Conservation (phyloP, 2,113 vertebrate species). For the Castor canadensis region DNA sequence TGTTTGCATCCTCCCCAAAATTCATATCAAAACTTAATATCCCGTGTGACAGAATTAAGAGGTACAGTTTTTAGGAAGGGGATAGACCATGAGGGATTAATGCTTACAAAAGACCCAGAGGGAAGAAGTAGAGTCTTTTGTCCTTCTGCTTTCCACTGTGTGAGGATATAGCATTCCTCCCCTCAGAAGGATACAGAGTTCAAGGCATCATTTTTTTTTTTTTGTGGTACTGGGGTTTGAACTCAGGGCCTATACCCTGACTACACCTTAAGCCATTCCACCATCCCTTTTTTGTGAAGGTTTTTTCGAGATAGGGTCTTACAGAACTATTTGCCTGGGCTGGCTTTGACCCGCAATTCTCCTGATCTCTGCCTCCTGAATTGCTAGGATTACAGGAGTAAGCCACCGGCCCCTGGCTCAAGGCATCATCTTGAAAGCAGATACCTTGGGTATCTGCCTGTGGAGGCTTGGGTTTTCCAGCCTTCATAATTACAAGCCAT, state of each 20-base stretch:
- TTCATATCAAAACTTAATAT: neutral
- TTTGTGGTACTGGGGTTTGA: too few species aligned
- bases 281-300: too few species aligned
- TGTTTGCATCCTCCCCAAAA: neutral
- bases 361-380: too few species aligned
- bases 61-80: neutral
- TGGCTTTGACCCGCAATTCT: too few species aligned
- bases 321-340: too few species aligned
- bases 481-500: neutral
- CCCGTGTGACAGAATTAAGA: neutral
- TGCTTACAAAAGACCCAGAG: neutral
- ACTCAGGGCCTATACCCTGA: too few species aligned
- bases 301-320: too few species aligned
- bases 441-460: too few species aligned
- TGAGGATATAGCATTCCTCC: neutral
- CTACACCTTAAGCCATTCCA: too few species aligned
- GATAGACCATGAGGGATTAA: neutral
- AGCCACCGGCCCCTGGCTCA: too few species aligned
- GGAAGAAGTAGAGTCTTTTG: neutral
- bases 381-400: too few species aligned
- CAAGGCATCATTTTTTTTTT: too few species aligned
- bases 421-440: neutral
- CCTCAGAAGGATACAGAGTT: neutral
- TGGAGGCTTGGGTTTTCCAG: neutral
- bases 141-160: neutral